Percentiles rank a stretch among this genome's conserved stretches.
phyloP scores from a whole-genome alignment of 2,888 invertebrate genomes.

The Drosophila aldrichi region DNA sequence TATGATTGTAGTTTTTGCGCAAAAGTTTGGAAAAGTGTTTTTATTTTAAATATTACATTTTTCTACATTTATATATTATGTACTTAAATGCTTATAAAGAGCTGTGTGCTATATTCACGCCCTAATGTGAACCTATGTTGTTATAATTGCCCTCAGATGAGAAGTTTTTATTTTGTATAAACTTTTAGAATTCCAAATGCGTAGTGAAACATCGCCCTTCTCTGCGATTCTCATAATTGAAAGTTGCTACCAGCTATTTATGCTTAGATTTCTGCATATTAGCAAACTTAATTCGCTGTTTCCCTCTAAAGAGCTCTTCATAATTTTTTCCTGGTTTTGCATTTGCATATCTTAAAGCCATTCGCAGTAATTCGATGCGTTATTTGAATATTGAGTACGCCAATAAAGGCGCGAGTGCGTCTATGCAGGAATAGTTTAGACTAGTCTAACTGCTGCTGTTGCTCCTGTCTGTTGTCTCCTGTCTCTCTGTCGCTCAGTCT shows the following conservation, averaged over 20 bases:
- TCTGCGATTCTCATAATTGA: neutral
- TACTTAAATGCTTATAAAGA: neutral
- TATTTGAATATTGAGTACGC: neutral
- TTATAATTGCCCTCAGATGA: neutral
- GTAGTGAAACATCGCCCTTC: neutral
- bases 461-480: neutral
- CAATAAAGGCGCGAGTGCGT: neutral
- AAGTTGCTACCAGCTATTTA: neutral
- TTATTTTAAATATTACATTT: slow-evolving; percentile 1
- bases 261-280: neutral
- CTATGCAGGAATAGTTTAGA: slow-evolving; percentile 41
- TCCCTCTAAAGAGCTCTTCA: neutral
- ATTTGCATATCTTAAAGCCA: no score
- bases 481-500: slow-evolving; percentile 42
- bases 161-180: neutral
- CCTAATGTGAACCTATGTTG: neutral
- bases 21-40: slow-evolving; percentile 31
- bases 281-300: neutral
- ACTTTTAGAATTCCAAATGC: neutral
- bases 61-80: neutral
- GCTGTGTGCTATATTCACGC: neutral
- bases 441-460: neutral
- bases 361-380: slow-evolving; percentile 11
- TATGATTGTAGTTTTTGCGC: slow-evolving; percentile 45
- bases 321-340: no score